phyloP scores from a whole-genome alignment of 2,113 vertebrate genomes.

The Gavia stellata region DNA sequence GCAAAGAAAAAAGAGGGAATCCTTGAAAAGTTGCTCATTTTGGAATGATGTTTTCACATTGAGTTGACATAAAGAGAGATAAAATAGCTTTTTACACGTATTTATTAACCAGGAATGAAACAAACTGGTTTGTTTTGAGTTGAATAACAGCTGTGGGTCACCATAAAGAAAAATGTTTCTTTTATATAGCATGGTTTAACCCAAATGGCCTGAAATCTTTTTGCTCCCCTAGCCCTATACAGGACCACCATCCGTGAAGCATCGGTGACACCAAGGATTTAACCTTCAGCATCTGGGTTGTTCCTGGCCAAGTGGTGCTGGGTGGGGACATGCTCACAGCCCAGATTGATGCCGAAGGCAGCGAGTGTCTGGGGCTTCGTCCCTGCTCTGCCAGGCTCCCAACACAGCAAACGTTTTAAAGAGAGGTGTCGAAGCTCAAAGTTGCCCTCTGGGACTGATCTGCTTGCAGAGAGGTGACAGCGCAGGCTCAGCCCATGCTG shows the following conservation, averaged over 20 bases:
- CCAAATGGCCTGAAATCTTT: background rate
- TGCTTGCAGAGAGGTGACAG: background rate
- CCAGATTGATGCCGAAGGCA: fast-evolving
- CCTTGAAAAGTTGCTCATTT: background rate
- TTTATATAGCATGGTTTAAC: background rate
- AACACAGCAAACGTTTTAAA: background rate
- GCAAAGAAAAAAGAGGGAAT: background rate
- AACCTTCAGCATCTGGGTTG: background rate
- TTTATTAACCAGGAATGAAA: background rate
- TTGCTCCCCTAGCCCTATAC: background rate
- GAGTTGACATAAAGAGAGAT: background rate
- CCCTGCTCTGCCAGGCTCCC: background rate
- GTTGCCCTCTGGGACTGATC: background rate
- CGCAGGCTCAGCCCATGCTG: background rate
- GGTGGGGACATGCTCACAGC: background rate
- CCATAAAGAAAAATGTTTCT: background rate
- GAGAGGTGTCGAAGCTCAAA: background rate
- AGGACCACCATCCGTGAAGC: background rate
- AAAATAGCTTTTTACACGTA: background rate
- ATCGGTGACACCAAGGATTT: background rate
- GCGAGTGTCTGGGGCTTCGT: fast-evolving
- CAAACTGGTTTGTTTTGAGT: background rate
- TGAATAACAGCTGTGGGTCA: background rate
- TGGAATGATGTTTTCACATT: background rate
- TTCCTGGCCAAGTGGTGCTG: background rate